Evolutionary conservation across 2,888 invertebrate genomes (phyloP).

Genomic region (Andrena hattorfiana): DNA sequence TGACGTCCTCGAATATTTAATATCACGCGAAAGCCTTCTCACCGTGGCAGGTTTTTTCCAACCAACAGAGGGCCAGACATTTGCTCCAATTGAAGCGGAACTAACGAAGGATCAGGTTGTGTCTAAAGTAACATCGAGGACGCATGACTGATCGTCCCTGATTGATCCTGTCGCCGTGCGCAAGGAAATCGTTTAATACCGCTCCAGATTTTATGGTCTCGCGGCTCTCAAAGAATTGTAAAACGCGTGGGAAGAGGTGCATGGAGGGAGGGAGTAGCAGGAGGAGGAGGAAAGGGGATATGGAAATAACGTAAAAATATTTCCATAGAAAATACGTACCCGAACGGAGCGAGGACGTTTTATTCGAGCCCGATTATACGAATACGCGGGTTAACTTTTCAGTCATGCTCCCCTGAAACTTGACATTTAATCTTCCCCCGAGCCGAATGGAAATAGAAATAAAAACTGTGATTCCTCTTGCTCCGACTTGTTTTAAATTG

Average conservation of each 20-base stretch:
- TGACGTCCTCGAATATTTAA: conserved; percentile 77
- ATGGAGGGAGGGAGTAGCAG: background rate
- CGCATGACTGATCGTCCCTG: conserved; percentile 46
- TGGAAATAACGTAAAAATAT: conserved; percentile 47
- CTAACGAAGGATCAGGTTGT: conserved; percentile 61
- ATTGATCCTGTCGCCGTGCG: conserved; percentile 49
- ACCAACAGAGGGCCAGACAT: conserved; percentile 36
- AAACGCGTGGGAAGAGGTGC: conserved; percentile 6
- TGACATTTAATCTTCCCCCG: conserved; percentile 27
- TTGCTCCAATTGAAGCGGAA: conserved; percentile 50
- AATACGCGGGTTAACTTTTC: conserved; percentile 34
- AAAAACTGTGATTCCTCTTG: background rate
- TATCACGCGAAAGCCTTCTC: conserved; percentile 63
- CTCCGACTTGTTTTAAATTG: background rate
- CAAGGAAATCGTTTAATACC: conserved; percentile 48
- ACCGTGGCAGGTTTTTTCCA: conserved; percentile 50
- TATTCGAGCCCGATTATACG: conserved; percentile 44
- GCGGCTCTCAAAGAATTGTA: conserved; percentile 42
- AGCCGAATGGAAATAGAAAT: conserved; percentile 4
- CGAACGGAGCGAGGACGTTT: conserved; percentile 14
- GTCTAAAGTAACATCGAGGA: conserved; percentile 39
- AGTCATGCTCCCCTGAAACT: conserved; percentile 10
- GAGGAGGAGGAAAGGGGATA: background rate
- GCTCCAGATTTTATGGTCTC: conserved; percentile 49
- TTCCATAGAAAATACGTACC: conserved; percentile 29